These are phyloP conservation scores for Cheilosia scutellata DNA, from an alignment of 2,888 invertebrate species.

Conservation along the genomic window DNA sequence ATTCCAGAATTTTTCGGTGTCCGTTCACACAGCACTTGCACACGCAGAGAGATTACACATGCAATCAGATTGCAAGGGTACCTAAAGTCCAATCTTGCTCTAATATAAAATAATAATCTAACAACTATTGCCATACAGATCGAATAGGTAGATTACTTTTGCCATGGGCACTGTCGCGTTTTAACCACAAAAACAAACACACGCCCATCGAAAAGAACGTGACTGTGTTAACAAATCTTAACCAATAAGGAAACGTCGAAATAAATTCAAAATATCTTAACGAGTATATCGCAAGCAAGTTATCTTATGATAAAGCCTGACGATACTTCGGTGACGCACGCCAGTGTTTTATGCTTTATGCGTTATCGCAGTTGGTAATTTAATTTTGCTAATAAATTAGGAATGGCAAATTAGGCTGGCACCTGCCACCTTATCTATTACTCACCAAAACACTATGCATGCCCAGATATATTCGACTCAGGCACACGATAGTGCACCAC, in stretches of 20 bases:
- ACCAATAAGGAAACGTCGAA: slow-evolving; percentile 18
- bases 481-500: slow-evolving; percentile 92
- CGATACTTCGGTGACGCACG: slow-evolving; percentile 5
- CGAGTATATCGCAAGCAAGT: neutral
- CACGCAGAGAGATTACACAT: no score
- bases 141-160: no score
- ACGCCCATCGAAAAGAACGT: slow-evolving; percentile 2
- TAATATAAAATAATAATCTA: no score
- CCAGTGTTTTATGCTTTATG: neutral
- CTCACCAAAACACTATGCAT: slow-evolving; percentile 96
- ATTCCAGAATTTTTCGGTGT: no score
- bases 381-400: neutral
- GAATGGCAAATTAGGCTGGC: neutral
- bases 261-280: neutral
- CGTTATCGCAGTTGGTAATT: neutral
- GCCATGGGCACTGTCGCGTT: neutral
- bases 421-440: slow-evolving; percentile 60
- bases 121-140: no score
- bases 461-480: slow-evolving; percentile 94
- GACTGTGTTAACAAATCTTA: slow-evolving; percentile 2
- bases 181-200: neutral
- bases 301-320: neutral
- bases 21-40: no score
- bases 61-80: no score
- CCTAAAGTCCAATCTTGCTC: no score